These are phyloP conservation scores for Phyllostomus discolor DNA, from an alignment of 2,113 vertebrate species.

Conservation along the genomic window DNA sequence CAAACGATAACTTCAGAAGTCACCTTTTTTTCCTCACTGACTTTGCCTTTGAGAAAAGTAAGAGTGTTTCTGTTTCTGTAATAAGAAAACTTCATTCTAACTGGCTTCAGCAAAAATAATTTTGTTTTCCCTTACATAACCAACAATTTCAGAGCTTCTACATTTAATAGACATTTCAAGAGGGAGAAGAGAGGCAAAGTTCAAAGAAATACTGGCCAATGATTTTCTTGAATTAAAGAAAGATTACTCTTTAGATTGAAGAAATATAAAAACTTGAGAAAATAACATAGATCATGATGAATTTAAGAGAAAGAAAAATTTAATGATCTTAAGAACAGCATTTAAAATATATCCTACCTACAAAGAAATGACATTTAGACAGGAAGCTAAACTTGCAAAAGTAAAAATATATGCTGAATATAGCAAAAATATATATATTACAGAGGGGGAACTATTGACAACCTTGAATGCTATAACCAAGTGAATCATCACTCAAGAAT, in stretches of 20 bases:
- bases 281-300: not conserved
- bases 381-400: not conserved
- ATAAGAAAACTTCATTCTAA: not conserved
- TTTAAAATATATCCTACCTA: not conserved
- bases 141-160: not conserved
- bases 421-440: not conserved
- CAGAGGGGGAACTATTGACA: not conserved
- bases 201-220: not conserved
- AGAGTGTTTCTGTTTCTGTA: not conserved
- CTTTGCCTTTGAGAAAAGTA: not conserved
- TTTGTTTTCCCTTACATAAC: not conserved
- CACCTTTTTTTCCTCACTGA: not conserved
- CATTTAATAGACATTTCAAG: not conserved
- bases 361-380: not conserved
- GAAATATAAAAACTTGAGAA: not conserved
- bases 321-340: not conserved
- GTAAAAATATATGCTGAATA: not conserved
- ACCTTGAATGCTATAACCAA: not conserved
- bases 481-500: not conserved
- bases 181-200: not conserved
- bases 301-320: not conserved
- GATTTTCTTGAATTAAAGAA: not conserved
- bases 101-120: not conserved
- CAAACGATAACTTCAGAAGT: not conserved
- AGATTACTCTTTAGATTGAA: not conserved